Evolutionary conservation across 2,113 vertebrate species (phyloP), one percentile per base, ranked within the genome.

Genomic region (Pitta sordida): DNA sequence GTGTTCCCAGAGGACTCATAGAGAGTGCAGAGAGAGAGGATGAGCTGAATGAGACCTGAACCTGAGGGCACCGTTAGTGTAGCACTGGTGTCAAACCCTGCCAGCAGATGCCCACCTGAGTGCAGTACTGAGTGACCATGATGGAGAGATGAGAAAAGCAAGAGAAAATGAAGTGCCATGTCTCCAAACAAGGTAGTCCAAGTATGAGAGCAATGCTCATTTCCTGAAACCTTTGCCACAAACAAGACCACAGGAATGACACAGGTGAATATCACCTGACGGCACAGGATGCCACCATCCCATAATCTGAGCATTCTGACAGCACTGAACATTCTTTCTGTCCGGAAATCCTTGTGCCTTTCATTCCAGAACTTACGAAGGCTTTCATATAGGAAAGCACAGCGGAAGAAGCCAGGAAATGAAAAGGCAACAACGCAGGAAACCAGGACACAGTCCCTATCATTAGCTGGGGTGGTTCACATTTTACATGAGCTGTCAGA

Each of bases 191-290:
- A 17, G 53, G 14, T 13, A 7, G 32, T 29, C 32, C 32, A 32
- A 46, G 11, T 9, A 23, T 1, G 3, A 34, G 17, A 59, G 14
- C 1, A 0, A 6, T 34, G 51, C 13, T 19, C 29, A 10, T 37
- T 79, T 75, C 46, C 51, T 5, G 46, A 43, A 11, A 44, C 2
- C 6, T 13, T 41, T 24, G 58, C 49, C 43, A 32, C 43, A 80
- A 44, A 18, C 10, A 16, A 78, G 19, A 15, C 49, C 58, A 36
- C 17, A 55, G 20, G 16, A 79, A 55, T 48, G 39, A 70, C 13
- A 34, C 43, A 20, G 29, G 12, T 11, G 18, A 27, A 37, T 8
- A 52, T 67, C 37, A 73, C 36, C 18, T 44, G 22, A 21, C 22
- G 15, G 27, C 48, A 46, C 2, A 2, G 11, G 32, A 68, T 12